Evolutionary conservation across 2,113 vertebrate genomes (phyloP), one percentile per base, ranked within the genome.

Genomic region (Mustela lutreola): DNA sequence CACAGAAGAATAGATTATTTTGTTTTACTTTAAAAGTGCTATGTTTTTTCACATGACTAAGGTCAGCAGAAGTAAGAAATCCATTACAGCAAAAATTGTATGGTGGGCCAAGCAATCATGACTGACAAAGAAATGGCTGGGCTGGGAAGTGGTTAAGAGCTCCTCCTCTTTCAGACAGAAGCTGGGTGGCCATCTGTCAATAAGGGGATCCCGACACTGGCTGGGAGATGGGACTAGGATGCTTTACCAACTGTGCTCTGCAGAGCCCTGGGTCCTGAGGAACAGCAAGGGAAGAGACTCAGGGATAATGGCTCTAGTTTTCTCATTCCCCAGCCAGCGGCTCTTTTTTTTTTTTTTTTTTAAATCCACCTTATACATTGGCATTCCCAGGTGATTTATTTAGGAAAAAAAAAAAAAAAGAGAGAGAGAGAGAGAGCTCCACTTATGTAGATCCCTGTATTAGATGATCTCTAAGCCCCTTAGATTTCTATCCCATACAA

Each of bases 21-120:
- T 91, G 73, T 42, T 95, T 94, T n/a, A 75, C 56, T 96, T 94
- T 92, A 45, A 93, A 89, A 18, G 42, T 48, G 36, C 31, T 91
- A 16, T 63, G 24, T 86, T 48, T 90, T 89, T 89, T 87, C 48
- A 92, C 67, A 63, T 18, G 26, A 79, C 4, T 70, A 28, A 36
- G 16, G 56, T 84, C 18, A 39, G 58, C 15, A 33, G 42, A 93
- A 91, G 45, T 86, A 91, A 83, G 11, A 94, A 92, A 67, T 63
- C 22, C 45, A 7, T 80, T 39, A 85, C 62, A 89, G 58, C 33
- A 89, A 22, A 65, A 73, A 76, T 2, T 81, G 39, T 15, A 60
- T 33, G 18, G 12, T 79, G 12, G 60, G 70, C 28, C 45, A 82
- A 78, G 78, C 12, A 82, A 56, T 65, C 65, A 60, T 3, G 28